These are phyloP conservation scores for Tillus elongatus DNA, from an alignment of 2,888 invertebrate genomes.

Conservation along the genomic window DNA sequence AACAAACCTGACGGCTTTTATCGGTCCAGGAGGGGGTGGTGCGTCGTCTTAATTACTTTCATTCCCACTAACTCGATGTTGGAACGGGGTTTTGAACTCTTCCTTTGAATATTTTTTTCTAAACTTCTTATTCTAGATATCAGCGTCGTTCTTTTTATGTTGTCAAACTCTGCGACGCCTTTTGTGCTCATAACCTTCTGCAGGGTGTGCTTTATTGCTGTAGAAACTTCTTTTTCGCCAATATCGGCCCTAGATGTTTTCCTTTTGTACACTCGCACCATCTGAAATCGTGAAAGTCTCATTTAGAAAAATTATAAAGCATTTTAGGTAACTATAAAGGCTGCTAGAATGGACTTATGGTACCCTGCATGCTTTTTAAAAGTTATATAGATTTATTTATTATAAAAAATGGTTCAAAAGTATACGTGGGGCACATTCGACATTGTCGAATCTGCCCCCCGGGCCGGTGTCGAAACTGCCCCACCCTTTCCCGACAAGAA, in stretches of 20 bases:
- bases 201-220: not conserved
- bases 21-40: conserved; percentile 1
- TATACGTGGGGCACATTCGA: too few relatives aligned
- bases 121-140: conserved; percentile 1
- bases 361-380: too few relatives aligned
- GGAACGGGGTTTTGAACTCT: conserved; percentile 1
- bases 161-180: not conserved
- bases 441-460: too few relatives aligned
- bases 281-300: conserved; percentile 1
- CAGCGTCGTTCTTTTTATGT: conserved; percentile 1
- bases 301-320: not conserved
- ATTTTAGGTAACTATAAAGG: too few relatives aligned
- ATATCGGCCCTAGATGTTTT: conserved; percentile 3
- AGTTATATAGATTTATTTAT: too few relatives aligned
- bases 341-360: too few relatives aligned
- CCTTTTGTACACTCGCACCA: conserved; percentile 2
- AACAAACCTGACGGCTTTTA: not conserved
- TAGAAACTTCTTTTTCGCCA: not conserved
- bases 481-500: too few relatives aligned
- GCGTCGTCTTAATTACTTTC: not conserved
- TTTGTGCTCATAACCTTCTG: not conserved
- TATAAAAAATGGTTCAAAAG: too few relatives aligned
- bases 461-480: too few relatives aligned
- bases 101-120: not conserved
- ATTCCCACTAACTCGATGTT: not conserved